These are phyloP conservation scores for Enteromius radiatus DNA, from an alignment of 2,797 vertebrate genomes.

Conservation along the genomic window DNA sequence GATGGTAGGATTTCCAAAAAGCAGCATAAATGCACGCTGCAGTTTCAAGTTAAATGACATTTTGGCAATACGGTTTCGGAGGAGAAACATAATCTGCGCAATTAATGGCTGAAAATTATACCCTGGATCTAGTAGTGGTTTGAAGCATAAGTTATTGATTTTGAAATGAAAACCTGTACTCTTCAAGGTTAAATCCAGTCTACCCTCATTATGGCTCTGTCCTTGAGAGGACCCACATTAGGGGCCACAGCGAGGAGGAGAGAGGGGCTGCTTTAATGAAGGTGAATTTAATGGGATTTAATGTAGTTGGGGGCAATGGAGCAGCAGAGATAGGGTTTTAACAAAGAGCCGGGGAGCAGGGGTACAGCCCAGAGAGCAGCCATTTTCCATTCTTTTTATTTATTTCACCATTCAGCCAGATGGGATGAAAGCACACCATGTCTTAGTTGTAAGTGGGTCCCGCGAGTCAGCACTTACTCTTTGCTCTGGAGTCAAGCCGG, in stretches of 20 bases:
- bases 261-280: constrained; percentile 86
- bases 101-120: constrained; percentile 84
- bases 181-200: constrained; percentile 86
- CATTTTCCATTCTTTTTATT: constrained; percentile 83
- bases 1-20: constrained; percentile 23
- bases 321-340: constrained; percentile 86
- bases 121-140: constrained; percentile 79
- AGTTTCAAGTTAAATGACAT: constrained; percentile 76
- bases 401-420: constrained; percentile 79
- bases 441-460: constrained; percentile 77
- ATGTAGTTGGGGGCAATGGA: constrained; percentile 86
- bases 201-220: constrained; percentile 84
- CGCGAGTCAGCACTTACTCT: constrained; percentile 74
- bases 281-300: constrained; percentile 90
- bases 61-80: constrained; percentile 66
- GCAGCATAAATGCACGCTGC: constrained; percentile 57
- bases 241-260: constrained; percentile 74
- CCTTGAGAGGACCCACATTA: constrained; percentile 83
- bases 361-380: constrained; percentile 80
- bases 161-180: constrained; percentile 86
- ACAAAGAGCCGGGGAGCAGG: constrained; percentile 85
- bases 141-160: constrained; percentile 87
- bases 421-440: constrained; percentile 73
- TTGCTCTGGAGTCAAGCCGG: constrained; percentile 50
- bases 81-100: constrained; percentile 81